Conservation (phyloP, 1,140 invertebrate species). For the Aethina tumida region DNA sequence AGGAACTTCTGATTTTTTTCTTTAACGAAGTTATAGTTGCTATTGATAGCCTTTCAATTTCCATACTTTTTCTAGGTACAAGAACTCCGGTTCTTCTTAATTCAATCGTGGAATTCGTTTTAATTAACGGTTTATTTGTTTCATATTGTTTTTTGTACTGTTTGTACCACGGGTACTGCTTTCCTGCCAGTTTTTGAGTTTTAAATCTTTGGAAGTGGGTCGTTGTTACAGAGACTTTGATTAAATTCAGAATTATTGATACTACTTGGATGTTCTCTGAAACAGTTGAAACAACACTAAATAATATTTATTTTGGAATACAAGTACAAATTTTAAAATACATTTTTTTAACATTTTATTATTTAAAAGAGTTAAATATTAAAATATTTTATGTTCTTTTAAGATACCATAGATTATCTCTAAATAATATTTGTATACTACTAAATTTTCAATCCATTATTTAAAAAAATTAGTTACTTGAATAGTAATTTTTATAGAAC, state of each 20-base stretch:
- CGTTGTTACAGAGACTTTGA: conserved; percentile 55
- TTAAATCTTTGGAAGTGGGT: conserved; percentile 64
- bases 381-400: background rate
- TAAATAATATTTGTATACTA: conserved; percentile 10
- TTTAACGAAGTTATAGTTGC: no score
- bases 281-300: conserved; percentile 15
- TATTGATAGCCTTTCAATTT: no score
- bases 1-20: no score
- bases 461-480: no score
- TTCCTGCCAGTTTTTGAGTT: conserved; percentile 60
- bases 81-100: no score
- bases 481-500: no score
- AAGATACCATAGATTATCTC: background rate
- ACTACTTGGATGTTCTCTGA: conserved; percentile 53
- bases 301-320: background rate
- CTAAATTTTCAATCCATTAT: no score
- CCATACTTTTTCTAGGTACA: no score
- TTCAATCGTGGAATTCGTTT: no score
- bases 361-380: conserved; percentile 1
- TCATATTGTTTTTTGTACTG: conserved; percentile 16
- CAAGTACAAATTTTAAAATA: background rate
- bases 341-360: background rate
- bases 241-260: conserved; percentile 51
- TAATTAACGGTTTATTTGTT: no score
- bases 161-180: conserved; percentile 59